A percentile compares a stretch with the other conserved stretches of the same genome.
These are phyloP conservation scores for Sylvilagus bachmani DNA, from an alignment of 2,113 vertebrate genomes.

Conservation along the genomic window DNA sequence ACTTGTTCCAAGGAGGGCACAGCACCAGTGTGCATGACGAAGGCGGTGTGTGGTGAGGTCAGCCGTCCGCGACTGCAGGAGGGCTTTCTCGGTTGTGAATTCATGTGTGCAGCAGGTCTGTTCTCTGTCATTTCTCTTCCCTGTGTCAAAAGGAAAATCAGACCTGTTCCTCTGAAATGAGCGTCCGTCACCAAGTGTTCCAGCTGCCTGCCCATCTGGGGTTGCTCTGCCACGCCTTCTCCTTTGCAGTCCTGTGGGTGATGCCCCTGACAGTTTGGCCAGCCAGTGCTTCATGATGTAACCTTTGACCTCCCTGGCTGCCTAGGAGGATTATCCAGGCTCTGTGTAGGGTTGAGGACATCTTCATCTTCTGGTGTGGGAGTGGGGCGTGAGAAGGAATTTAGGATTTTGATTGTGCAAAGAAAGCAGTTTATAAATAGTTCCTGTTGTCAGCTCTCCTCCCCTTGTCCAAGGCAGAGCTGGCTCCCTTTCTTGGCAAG, in stretches of 20 bases:
- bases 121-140: neutral
- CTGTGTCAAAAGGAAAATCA: conserved; percentile 7
- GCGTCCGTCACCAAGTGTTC: neutral
- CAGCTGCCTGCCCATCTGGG: neutral
- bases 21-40: neutral
- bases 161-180: neutral
- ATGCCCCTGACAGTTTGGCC: neutral
- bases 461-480: neutral
- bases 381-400: neutral
- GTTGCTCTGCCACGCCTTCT: neutral
- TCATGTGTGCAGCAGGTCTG: accelerated
- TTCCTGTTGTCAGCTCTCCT: conserved; percentile 43
- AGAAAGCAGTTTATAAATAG: conserved; percentile 54
- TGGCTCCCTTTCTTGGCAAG: conserved; percentile 9
- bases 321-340: neutral
- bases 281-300: neutral
- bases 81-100: neutral
- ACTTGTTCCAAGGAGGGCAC: neutral
- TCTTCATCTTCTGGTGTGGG: neutral
- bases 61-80: neutral
- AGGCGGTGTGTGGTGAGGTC: neutral
- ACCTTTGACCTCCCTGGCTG: neutral
- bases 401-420: conserved; percentile 50
- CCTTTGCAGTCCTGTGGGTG: neutral
- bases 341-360: neutral